Evolutionary conservation across 2,888 invertebrate genomes (phyloP), one percentile per base, ranked within the genome.

Genomic region (Helicoverpa assulta): DNA sequence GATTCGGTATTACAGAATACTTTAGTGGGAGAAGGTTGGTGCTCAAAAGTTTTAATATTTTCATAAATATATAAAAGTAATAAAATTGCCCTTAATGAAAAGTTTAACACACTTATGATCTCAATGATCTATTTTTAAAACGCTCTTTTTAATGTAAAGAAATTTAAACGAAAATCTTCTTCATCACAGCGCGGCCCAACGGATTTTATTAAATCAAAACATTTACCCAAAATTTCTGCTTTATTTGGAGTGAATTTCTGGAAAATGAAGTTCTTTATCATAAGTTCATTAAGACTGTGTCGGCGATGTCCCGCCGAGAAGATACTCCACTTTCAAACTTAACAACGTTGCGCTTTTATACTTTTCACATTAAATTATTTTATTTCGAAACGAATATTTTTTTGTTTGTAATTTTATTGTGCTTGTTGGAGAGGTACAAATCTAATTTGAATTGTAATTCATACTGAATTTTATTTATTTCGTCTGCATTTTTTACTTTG

Each of bases 231-330:
- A 88, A 86, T 87, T 82, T 85, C 73, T 72, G 84, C 85, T 85
- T 86, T 88, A 88, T 89, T 88, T 86, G 66, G 80, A 86, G 81
- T 80, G 76, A 88, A 89, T 87, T 86, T 90, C 85, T 85, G 78
- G 85, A 88, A 90, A 91, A 90, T 88, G 76, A 90, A 91, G 86
- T 91, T 89, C 86, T 92, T 90, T 88, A 89, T 88, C 85, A 87
- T 88, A 91, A 92, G 86, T 92, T 93, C 89, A 90, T 92, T 91
- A 92, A 86, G 80, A 78, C 80, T 81, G 77, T 78, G 88, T 83
- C 80, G 81, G 77, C 85, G 80, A 84, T 83, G 83, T 82, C 83
- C 82, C 81, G 66, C 60, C 69, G 72, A 83, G 82, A 84, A 82
- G 81, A 85, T 85, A 79, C 78, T 85, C 53, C 84, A 87, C 81